Evolutionary conservation across 2,113 vertebrate species (phyloP).

Genomic region (Lagopus muta): DNA sequence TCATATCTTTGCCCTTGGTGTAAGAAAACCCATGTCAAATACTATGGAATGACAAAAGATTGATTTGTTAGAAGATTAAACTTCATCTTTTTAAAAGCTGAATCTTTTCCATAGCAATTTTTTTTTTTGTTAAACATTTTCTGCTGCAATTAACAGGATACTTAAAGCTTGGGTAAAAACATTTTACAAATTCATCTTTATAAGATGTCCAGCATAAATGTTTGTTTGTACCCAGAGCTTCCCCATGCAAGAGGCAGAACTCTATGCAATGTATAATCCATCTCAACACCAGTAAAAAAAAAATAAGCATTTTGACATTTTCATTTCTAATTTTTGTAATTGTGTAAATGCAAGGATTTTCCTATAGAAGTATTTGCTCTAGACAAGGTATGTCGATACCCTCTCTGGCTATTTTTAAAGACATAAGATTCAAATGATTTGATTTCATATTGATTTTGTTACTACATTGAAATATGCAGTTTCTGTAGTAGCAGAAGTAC

Average conservation of each 20-base stretch:
- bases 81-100: background rate
- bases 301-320: background rate
- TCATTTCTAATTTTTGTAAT: background rate
- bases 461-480: background rate
- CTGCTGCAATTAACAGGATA: background rate
- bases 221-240: background rate
- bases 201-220: background rate
- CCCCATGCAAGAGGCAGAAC: background rate
- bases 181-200: background rate
- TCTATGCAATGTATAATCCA: background rate
- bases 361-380: background rate
- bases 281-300: background rate
- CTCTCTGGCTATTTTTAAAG: background rate
- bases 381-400: background rate
- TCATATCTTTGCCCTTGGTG: background rate
- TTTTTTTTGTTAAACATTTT: background rate
- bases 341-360: background rate
- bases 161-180: background rate
- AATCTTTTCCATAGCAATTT: background rate
- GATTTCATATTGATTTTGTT: background rate
- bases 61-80: background rate
- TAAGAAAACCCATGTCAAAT: background rate
- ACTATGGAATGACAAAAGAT: background rate
- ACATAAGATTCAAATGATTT: background rate
- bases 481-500: background rate